A percentile compares a stretch with the other conserved stretches of the same genome.
These are phyloP conservation scores for Zeus faber DNA, from an alignment of 2,113 vertebrate genomes.

Conservation along the genomic window DNA sequence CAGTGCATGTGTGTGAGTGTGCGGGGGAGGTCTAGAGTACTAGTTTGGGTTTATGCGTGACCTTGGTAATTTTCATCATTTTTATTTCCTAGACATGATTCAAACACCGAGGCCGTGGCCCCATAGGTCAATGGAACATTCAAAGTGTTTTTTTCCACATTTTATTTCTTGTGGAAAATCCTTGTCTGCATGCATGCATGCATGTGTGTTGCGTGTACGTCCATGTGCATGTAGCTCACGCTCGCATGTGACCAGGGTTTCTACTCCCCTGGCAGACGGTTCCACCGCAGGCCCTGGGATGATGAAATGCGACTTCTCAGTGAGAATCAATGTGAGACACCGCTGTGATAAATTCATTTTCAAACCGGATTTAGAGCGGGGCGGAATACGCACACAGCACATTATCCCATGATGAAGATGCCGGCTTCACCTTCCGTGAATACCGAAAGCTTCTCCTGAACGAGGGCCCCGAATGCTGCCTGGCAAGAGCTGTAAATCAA, in stretches of 20 bases:
- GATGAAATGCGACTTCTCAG: conserved; percentile 38
- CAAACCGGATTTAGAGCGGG: conserved; percentile 46
- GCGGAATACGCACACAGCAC: conserved; percentile 53
- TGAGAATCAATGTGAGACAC: conserved; percentile 11
- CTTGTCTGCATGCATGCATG: not conserved
- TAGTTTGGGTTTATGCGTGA: not conserved
- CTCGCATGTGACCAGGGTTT: conserved; percentile 17
- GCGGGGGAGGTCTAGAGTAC: too few species aligned
- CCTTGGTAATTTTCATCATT: too few species aligned
- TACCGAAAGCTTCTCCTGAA: conserved; percentile 37
- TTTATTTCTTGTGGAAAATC: not conserved
- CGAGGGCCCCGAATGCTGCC: conserved; percentile 30
- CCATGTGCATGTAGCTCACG: not conserved
- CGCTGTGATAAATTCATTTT: conserved; percentile 51
- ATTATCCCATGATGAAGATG: conserved; percentile 57
- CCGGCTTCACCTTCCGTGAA: conserved; percentile 32
- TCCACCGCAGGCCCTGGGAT: conserved; percentile 22
- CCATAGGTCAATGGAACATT: too few species aligned
- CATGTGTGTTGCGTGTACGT: not conserved
- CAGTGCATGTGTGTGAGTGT: not conserved
- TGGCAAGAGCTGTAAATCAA: conserved; percentile 45
- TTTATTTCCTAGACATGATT: not conserved
- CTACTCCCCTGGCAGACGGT: too few species aligned
- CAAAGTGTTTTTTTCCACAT: not conserved
- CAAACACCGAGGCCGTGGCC: too few species aligned